Evolutionary conservation across 2,888 invertebrate genomes (phyloP), one percentile per base, ranked within the genome.

Genomic region (Diplazon laetatorius): DNA sequence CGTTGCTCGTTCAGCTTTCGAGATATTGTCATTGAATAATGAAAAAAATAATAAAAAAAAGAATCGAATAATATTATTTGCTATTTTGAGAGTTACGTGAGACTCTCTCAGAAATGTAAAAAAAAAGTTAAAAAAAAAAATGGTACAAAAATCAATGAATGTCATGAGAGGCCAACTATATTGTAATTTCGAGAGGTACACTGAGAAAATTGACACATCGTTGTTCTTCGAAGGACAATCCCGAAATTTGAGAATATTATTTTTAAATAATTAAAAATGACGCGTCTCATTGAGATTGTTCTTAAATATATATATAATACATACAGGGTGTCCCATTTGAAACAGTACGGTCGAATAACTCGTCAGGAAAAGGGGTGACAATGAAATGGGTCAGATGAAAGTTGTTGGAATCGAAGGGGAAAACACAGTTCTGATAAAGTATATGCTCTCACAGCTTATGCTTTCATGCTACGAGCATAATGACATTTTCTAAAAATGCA

Each of bases 181-280:
- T 16, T 50, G 50, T 50, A 62, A 71, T 16, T 71, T 62, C 14
- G 16, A 16, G 14, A 20, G 69, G 46, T 44, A 59, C n/a, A 60
- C 60, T 50, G 12, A 65, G 44, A 50, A 65, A 20, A 48, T 50
- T 50, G 55, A 30, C 4, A 72, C 22, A 68, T 75, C 48, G 69
- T 70, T 76, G 48, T 76, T 76, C 48, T 46, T 52, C 35, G 42
- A 63, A 55, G 18, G 62, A 52, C 48, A 72, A 73, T 68, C 50
- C 46, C 76, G 55, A 59, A 76, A n/a, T n/a, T 52, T 39, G 42
- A 37, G 35, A 75, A 30, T 57, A 44, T 57, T 57, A 39, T n/a
- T n/a, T n/a, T 55, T n/a, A 22, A 18, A 16, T 20, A 57, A 57
- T 57, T 37, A 37, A 12, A 6, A 57, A 10, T 1, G 39, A 42